A percentile compares a stretch with the other conserved stretches of the same genome.
Conservation (phyloP, 2,113 vertebrate genomes). For the Panthera leo region DNA sequence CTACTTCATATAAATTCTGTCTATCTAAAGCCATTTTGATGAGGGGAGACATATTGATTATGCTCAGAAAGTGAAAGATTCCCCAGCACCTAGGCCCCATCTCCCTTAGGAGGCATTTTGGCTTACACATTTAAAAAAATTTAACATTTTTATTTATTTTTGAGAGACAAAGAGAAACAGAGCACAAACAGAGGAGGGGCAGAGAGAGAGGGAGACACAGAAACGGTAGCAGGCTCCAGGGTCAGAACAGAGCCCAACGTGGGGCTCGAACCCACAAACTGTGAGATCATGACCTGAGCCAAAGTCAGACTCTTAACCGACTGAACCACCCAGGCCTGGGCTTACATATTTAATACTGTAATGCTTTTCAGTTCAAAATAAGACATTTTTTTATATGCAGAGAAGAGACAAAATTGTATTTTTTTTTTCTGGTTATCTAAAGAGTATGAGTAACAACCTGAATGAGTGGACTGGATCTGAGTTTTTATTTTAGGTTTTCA, state of each 20-base stretch:
- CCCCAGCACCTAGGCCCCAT: neutral
- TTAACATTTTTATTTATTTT: no score
- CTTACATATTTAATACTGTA: neutral
- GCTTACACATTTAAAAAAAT: neutral
- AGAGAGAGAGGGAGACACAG: no score
- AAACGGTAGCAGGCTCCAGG: no score
- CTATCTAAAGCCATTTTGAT: neutral
- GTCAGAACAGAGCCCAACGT: no score
- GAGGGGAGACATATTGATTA: neutral
- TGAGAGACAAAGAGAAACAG: no score
- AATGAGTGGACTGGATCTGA: neutral
- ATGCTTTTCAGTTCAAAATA: conserved; percentile 9
- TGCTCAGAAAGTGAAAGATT: neutral
- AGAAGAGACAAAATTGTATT: neutral
- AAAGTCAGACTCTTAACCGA: no score
- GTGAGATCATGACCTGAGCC: no score
- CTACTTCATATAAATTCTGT: neutral
- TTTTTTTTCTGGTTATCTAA: neutral
- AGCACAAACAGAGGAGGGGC: no score
- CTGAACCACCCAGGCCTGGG: no score
- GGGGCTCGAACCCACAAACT: no score
- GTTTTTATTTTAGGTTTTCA: neutral
- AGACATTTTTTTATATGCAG: neutral
- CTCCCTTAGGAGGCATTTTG: neutral
- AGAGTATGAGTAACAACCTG: neutral